Evolutionary conservation across 1,140 invertebrate species (phyloP), one percentile per base, ranked within the genome.

Genomic region (Pseudomyrmex gracilis): DNA sequence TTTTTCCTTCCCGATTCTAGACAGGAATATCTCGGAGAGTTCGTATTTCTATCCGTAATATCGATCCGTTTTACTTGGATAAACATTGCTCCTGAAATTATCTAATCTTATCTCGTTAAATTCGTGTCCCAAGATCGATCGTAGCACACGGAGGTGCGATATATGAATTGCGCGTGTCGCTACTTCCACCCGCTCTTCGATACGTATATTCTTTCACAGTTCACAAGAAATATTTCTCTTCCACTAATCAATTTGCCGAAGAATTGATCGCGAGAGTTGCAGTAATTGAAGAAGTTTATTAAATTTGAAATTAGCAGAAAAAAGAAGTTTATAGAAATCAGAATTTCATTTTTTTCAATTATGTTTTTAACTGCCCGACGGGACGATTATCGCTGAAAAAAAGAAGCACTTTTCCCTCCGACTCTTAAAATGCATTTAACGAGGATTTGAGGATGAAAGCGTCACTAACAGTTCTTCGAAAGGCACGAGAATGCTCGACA

Each of bases 101-200:
- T 88, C 87, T 88, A 88, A 88, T 88, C 87, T 88, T 88, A 88
- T 88, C 83, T 88, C 83, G 20, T 24, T 24, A 66, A 45, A 53
- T 58, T 34, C 45, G 17, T 60, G 34, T 49, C 43, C 55, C 43
- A 60, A n/a, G 22, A 49, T 47, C 67, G 22, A 73, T 70, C n/a
- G 47, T 8, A 5, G 57, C n/a, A 8, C n/a, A 47, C 49, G 15
- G 34, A 55, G 71, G n/a, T 58, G 5, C 53, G 58, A 47, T 67
- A 73, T 15, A 55, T 22, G 47, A n/a, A n/a, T n/a, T n/a, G n/a
- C n/a, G 34, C 34, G 34, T 7, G 66, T 2, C 0, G 20, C 17
- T 12, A 1, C 17, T 4, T 49, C 8, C 4, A 2, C 1, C 5
- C 53, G 10, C 20, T 49, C 43, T n/a, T 67, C 34, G n/a, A 58